Percentiles rank a stretch among this genome's conserved stretches.
phyloP scores from a whole-genome alignment of 2,888 invertebrate species.

The Macrophya annulata region DNA sequence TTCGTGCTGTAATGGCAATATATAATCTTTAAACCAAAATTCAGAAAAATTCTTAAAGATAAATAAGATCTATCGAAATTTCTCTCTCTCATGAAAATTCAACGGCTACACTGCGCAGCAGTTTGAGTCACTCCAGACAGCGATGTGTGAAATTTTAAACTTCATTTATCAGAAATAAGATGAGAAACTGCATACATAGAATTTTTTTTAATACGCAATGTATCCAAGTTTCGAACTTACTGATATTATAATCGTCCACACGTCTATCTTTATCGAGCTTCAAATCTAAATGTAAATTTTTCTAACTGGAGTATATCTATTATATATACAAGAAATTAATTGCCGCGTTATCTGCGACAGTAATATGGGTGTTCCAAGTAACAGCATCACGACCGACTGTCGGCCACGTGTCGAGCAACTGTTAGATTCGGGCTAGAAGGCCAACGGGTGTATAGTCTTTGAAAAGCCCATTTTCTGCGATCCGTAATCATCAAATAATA shows the following conservation, averaged over 20 bases:
- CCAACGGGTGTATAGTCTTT: neutral
- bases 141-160: too few relatives aligned
- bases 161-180: too few relatives aligned
- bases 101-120: too few relatives aligned
- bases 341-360: neutral
- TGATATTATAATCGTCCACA: too few relatives aligned
- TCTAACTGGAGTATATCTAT: too few relatives aligned
- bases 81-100: too few relatives aligned
- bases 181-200: too few relatives aligned
- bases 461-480: neutral
- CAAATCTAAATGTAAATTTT: neutral
- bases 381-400: neutral
- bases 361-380: neutral
- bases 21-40: neutral
- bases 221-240: too few relatives aligned
- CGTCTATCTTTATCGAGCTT: neutral
- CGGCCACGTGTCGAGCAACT: neutral
- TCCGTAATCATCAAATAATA: neutral
- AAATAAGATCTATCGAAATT: too few relatives aligned
- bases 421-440: neutral
- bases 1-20: neutral
- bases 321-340: neutral
- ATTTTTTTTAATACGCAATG: too few relatives aligned
- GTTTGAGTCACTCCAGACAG: too few relatives aligned
- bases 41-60: neutral